These are phyloP conservation scores for Leptinotarsa defecta DNA, from an alignment of 1,140 invertebrate species.

Conservation along the genomic window DNA sequence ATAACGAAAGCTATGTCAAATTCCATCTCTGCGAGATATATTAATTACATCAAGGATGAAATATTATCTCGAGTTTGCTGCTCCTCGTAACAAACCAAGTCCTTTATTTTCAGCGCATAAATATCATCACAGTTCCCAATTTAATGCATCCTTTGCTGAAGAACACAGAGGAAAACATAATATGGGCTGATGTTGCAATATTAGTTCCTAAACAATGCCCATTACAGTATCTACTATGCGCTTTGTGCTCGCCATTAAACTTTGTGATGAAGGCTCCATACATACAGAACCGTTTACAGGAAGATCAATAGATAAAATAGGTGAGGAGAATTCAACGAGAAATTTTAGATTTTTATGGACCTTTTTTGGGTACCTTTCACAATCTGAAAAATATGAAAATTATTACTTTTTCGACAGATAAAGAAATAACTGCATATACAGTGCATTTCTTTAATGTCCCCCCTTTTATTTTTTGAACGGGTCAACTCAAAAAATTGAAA, in stretches of 20 bases:
- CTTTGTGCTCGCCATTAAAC: conserved; percentile 1
- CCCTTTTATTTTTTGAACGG: too few relatives aligned
- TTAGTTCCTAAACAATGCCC: conserved; percentile 3
- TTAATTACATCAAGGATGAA: background rate
- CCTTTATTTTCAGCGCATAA: conserved; percentile 5
- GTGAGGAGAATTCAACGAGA: too few relatives aligned
- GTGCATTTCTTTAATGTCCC: too few relatives aligned
- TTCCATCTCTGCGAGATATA: too few relatives aligned
- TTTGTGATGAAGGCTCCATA: conserved; percentile 1
- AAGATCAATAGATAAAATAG: background rate
- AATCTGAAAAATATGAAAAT: too few relatives aligned
- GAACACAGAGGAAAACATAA: conserved; percentile 6
- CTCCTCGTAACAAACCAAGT: background rate
- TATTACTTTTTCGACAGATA: too few relatives aligned
- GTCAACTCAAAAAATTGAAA: too few relatives aligned
- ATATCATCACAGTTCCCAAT: background rate
- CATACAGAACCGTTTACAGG: background rate
- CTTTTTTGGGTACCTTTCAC: too few relatives aligned
- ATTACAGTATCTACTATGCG: conserved; percentile 3
- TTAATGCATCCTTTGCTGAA: conserved; percentile 6
- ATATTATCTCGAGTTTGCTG: background rate
- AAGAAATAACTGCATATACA: too few relatives aligned
- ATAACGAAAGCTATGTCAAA: too few relatives aligned
- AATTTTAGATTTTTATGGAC: too few relatives aligned
- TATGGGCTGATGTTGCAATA: conserved; percentile 5